Evolutionary conservation across 1,140 invertebrate species (phyloP).

Genomic region (Alviniconcha marisindica): DNA sequence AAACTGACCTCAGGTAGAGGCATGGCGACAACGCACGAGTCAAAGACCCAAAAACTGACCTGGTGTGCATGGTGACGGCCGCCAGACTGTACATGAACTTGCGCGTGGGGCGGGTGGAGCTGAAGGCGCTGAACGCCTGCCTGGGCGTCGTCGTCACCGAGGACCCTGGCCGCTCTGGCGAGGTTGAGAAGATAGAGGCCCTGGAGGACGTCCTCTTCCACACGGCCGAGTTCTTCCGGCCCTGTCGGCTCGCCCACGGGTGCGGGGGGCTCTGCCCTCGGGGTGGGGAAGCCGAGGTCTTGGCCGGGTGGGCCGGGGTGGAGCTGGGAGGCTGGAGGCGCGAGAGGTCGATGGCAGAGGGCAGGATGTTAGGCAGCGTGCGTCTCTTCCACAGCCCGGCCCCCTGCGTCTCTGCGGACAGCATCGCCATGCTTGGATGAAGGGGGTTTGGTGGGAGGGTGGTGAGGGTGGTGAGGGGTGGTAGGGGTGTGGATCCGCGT

Average conservation of each 20-base stretch:
- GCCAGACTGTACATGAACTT: neutral
- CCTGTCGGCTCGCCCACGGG: neutral
- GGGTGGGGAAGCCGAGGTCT: neutral
- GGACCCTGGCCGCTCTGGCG: neutral
- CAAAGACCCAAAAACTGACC: neutral
- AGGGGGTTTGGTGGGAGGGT: too few species aligned
- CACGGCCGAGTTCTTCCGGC: neutral
- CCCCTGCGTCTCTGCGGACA: neutral
- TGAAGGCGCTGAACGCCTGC: too few species aligned
- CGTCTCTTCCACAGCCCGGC: neutral
- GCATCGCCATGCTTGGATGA: neutral
- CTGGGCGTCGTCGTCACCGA: neutral
- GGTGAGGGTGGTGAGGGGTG: too few species aligned
- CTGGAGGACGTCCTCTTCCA: neutral
- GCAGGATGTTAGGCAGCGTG: neutral
- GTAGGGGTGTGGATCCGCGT: too few species aligned
- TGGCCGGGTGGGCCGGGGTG: neutral
- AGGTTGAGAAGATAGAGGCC: neutral
- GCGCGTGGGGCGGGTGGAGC: neutral
- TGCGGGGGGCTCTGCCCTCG: neutral
- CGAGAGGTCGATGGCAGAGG: neutral
- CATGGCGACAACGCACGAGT: neutral
- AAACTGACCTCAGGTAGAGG: too few species aligned
- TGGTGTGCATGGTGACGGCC: neutral
- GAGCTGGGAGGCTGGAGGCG: too few species aligned